These are phyloP conservation scores for Triplophysa yarkandensis DNA, from an alignment of 2,797 vertebrate genomes.

Conservation along the genomic window DNA sequence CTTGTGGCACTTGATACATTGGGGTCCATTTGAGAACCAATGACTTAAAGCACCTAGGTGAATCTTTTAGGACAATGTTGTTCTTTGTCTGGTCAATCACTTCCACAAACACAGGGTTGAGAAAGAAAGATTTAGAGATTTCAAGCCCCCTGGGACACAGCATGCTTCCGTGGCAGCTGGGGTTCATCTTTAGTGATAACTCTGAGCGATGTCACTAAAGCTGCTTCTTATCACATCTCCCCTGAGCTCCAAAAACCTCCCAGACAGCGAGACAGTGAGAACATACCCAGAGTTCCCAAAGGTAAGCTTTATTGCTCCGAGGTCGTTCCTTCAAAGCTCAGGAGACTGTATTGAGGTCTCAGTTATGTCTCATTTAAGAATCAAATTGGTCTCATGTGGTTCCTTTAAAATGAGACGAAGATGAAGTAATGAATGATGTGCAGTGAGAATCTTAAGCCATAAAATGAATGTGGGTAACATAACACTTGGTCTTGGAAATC, in stretches of 20 bases:
- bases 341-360: neutral
- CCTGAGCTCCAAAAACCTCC: slow-evolving; percentile 37
- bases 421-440: no score
- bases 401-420: neutral
- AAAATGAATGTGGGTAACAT: neutral
- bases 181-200: slow-evolving; percentile 50
- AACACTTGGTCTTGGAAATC: slow-evolving; percentile 2
- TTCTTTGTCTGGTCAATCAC: slow-evolving; percentile 6
- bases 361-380: slow-evolving; percentile 8
- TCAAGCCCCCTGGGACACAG: slow-evolving; percentile 18
- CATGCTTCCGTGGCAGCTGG: slow-evolving; percentile 53
- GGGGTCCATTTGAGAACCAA: neutral
- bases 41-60: neutral
- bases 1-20: neutral
- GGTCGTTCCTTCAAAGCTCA: neutral
- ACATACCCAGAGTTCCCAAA: neutral
- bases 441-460: neutral
- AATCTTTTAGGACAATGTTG: slow-evolving; percentile 5
- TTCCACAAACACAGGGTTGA: slow-evolving; percentile 20
- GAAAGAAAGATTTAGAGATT: slow-evolving; percentile 17
- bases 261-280: neutral
- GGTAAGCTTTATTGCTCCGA: neutral
- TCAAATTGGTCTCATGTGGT: neutral
- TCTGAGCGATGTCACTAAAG: slow-evolving; percentile 36
- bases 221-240: slow-evolving; percentile 49